Conservation (phyloP, 2,113 vertebrate species). For the Euleptes europaea region DNA sequence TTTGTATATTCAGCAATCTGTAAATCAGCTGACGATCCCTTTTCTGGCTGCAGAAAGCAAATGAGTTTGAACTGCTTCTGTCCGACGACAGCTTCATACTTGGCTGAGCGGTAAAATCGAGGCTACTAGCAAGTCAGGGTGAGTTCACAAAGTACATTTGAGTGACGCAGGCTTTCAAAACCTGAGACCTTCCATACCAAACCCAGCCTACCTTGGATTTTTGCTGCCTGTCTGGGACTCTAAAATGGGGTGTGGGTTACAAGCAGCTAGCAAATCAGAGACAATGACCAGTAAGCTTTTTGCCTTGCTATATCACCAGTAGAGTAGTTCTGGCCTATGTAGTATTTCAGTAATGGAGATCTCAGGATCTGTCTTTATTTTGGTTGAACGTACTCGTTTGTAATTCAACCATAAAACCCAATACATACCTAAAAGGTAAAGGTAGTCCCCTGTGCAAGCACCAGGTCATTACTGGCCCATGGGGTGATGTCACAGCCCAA, state of each 20-base stretch:
- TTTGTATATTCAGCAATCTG: background rate
- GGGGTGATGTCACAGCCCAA: too few relatives aligned
- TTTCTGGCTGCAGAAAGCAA: constrained; percentile 31
- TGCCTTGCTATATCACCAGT: background rate
- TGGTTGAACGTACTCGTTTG: background rate
- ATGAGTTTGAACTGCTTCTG: background rate
- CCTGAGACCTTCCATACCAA: background rate
- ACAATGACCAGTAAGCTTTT: background rate
- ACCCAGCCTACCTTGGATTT: background rate
- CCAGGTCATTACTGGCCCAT: too few relatives aligned
- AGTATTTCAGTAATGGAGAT: background rate
- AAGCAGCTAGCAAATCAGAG: background rate
- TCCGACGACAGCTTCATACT: too few relatives aligned
- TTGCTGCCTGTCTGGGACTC: background rate
- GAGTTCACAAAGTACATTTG: background rate
- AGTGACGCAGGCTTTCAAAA: background rate
- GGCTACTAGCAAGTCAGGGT: background rate
- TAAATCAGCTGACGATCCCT: constrained; percentile 23
- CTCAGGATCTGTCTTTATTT: background rate
- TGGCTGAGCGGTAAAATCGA: too few relatives aligned
- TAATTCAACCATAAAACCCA: background rate
- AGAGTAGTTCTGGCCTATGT: too few relatives aligned
- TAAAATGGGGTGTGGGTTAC: background rate
- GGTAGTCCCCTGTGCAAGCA: too few relatives aligned
- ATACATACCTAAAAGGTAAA: too few relatives aligned